phyloP scores from a whole-genome alignment of 2,113 vertebrate genomes.

The Rostratula benghalensis region DNA sequence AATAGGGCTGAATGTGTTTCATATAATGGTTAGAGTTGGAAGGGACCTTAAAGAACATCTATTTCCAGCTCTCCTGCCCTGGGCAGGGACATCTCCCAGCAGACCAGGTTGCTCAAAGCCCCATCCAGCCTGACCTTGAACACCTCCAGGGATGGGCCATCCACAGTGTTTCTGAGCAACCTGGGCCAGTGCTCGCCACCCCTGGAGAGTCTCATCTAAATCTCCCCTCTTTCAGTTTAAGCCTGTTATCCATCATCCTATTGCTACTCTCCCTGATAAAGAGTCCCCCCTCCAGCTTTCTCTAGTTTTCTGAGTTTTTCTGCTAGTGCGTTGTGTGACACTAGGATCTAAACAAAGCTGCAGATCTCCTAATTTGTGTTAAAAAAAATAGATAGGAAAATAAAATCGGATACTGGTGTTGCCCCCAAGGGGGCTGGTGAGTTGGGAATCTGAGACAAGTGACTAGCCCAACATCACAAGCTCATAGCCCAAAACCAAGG shows the following conservation, averaged over 20 bases:
- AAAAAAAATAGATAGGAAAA: not conserved
- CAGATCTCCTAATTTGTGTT: not conserved
- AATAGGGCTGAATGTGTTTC: rapidly evolving
- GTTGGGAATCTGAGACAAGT: not conserved
- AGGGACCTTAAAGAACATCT: not conserved
- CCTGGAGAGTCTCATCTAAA: not conserved
- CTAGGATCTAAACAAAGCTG: not conserved
- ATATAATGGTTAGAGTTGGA: not conserved
- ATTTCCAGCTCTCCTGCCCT: not conserved
- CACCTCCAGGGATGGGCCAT: not conserved
- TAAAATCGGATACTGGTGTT: not conserved
- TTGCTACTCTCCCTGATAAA: not conserved
- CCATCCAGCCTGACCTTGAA: not conserved
- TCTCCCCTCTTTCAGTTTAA: not conserved
- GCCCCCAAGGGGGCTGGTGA: not conserved
- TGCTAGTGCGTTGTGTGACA: not conserved
- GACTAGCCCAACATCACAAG: not conserved
- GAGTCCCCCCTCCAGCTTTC: not conserved
- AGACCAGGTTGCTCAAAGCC: not conserved
- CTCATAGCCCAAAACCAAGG: not conserved
- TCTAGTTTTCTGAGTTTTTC: not conserved
- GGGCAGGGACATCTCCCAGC: not conserved
- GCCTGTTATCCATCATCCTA: not conserved
- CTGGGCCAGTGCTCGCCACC: not conserved
- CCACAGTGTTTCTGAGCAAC: not conserved